Base-by-base conservation (phyloP, 1,140 invertebrate genomes). In the Amphibalanus amphitrite region DNA sequence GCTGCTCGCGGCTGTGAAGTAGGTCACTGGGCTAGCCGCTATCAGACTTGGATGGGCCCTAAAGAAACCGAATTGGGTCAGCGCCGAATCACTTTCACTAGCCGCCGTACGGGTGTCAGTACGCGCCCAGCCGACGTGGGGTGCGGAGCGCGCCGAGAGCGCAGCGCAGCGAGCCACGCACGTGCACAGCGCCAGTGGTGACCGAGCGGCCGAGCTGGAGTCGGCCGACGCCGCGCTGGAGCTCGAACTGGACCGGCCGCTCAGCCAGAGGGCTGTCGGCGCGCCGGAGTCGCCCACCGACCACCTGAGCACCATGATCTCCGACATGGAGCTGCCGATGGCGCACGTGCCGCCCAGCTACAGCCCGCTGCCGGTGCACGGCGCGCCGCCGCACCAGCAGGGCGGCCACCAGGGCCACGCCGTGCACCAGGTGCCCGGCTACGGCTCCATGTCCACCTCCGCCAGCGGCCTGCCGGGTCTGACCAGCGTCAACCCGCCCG, bases 371-470 rank as follows among this genome's bases (percentile, higher is more conserved):
- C 3, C 65, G 65, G n/a, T 67, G 17, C 28, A 67, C 65, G 23
- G n/a, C 6, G 26, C 17, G 8, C 65, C 20, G 10, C 65, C 26
- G 40, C 73, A 75, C 20, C 71, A 73, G 70, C 71, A 73, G 69
- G 65, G 73, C 70, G 73, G 72, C 38, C 65, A 71, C 28, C 70
- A 70, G 74, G 71, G 79, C 79, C 75, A 79, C 78, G 59, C 80
- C 80, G 73, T 79, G 81, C 69, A 79, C 80, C 72, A 78, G 82
- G 80, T 77, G 79, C 79, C 73, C 80, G 71, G 84, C 86, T 75
- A 75, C 85, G 86, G 74, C 75, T 78, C 33, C 74, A 75, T 75
- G 68, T 77, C 73, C 28, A 28, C 38, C 3, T 29, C 28, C 26
- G 1, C 8, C 8, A 29, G 40, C n/a, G 70, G 33, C 38, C 13